Conservation (phyloP, 2,113 vertebrate genomes). For the Actinemys pallida region DNA sequence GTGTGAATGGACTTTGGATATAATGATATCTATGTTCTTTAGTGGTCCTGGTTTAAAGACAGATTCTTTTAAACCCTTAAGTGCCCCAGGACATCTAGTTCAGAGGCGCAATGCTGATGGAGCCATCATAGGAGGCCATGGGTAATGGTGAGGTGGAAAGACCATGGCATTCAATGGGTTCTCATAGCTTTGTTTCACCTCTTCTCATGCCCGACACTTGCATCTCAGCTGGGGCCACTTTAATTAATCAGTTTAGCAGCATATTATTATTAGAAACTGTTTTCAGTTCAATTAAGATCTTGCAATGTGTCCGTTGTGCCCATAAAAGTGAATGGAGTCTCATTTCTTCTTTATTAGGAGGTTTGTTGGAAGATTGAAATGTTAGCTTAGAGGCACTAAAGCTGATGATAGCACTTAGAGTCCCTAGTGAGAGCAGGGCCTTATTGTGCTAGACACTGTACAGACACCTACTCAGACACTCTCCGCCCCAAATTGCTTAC, state of each 20-base stretch:
- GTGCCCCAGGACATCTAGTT: not conserved
- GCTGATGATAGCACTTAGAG: constrained; percentile 4
- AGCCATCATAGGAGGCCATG: not conserved
- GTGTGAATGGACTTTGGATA: not conserved
- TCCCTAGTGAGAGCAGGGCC: not conserved
- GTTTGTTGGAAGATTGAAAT: constrained; percentile 79
- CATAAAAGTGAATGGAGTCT: constrained; percentile 82
- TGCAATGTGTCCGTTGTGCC: constrained; percentile 74
- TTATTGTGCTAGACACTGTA: not conserved
- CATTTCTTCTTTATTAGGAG: constrained; percentile 79
- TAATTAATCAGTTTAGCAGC: constrained; percentile 80
- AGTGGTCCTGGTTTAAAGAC: not conserved
- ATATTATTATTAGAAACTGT: constrained; percentile 80
- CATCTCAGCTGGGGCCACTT: constrained; percentile 70
- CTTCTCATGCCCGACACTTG: constrained; percentile 44
- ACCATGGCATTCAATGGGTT: constrained; percentile 47
- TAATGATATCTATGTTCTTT: not conserved
- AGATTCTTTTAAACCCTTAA: not conserved
- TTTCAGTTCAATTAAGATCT: constrained; percentile 81
- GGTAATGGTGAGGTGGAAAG: constrained; percentile 39
- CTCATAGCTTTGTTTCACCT: constrained; percentile 3
- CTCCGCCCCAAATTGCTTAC: not conserved
- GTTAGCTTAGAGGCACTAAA: constrained; percentile 72
- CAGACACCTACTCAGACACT: accelerated
- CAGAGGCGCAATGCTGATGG: not conserved